A percentile compares a stretch with the other conserved stretches of the same genome.
Conservation (phyloP, 2,113 vertebrate genomes). For the Puma concolor region DNA sequence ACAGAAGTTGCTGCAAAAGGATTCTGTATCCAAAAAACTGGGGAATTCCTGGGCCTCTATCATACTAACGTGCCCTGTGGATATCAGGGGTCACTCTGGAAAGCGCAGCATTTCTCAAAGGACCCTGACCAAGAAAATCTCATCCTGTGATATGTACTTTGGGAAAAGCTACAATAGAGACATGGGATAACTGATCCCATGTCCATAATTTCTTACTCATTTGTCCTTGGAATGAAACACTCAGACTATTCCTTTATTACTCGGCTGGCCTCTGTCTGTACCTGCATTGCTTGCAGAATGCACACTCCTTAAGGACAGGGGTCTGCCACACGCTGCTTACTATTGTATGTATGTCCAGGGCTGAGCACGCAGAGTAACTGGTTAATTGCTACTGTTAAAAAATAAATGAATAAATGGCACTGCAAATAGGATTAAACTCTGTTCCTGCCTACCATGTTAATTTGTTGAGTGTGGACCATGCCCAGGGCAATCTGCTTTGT, state of each 20-base stretch:
- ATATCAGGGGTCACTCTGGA: background rate
- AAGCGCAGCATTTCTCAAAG: background rate
- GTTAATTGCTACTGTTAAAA: background rate
- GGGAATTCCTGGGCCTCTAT: background rate
- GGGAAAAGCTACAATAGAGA: background rate
- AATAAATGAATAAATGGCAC: conserved; percentile 31
- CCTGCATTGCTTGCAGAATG: background rate
- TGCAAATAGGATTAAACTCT: conserved; percentile 6
- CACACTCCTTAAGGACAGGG: background rate
- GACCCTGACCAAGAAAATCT: background rate
- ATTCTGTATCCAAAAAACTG: background rate
- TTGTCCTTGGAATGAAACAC: background rate
- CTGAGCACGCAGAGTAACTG: background rate
- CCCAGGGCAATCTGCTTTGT: background rate
- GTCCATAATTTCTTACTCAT: background rate
- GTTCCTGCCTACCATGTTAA: background rate
- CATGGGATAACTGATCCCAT: no score
- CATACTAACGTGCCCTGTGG: no score
- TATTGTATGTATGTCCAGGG: background rate
- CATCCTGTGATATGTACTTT: background rate
- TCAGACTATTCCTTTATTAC: background rate
- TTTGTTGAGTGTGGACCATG: background rate
- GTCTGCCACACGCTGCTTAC: background rate
- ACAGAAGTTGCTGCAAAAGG: background rate
- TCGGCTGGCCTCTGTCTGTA: background rate